Conservation (phyloP, 2,888 invertebrate genomes). For the Synergus laeviventris region DNA sequence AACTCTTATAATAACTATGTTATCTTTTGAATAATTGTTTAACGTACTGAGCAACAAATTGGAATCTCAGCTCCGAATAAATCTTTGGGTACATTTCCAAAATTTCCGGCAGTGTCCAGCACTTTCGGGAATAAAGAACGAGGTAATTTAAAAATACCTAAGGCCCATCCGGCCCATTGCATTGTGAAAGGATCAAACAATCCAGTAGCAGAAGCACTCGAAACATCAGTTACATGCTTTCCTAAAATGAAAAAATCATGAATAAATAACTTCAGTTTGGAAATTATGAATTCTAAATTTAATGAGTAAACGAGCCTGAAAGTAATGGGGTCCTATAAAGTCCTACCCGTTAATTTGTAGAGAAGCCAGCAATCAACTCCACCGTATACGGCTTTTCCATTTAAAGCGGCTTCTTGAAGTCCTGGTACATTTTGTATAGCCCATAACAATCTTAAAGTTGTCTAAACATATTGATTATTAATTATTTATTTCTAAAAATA, state of each 20-base stretch:
- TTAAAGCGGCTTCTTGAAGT: constrained; percentile 81
- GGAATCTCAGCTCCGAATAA: constrained; percentile 88
- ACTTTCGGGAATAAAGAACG: constrained; percentile 86
- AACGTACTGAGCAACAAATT: constrained; percentile 86
- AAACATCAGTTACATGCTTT: constrained; percentile 89
- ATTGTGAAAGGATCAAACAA: constrained; percentile 95
- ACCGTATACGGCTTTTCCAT: constrained; percentile 86
- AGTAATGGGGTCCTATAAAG: constrained; percentile 20
- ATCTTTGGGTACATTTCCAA: constrained; percentile 82
- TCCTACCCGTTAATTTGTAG: constrained; percentile 83
- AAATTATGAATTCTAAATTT: background rate
- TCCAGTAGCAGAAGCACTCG: constrained; percentile 93
- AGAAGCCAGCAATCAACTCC: constrained; percentile 96
- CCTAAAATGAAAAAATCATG: constrained; percentile 55
- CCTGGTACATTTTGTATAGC: constrained; percentile 84
- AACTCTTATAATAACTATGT: no score
- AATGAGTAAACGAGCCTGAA: background rate
- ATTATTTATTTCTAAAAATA: background rate
- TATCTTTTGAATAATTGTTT: background rate
- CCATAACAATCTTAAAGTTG: constrained; percentile 87
- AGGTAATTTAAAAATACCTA: constrained; percentile 85
- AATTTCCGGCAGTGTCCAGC: constrained; percentile 86
- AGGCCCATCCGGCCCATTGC: constrained; percentile 88
- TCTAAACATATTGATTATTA: constrained; percentile 76
- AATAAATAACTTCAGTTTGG: background rate